Percentiles rank a stretch among this genome's conserved stretches.
These are phyloP conservation scores for Ahaetulla prasina DNA, from an alignment of 2,113 vertebrate genomes.

Conservation along the genomic window DNA sequence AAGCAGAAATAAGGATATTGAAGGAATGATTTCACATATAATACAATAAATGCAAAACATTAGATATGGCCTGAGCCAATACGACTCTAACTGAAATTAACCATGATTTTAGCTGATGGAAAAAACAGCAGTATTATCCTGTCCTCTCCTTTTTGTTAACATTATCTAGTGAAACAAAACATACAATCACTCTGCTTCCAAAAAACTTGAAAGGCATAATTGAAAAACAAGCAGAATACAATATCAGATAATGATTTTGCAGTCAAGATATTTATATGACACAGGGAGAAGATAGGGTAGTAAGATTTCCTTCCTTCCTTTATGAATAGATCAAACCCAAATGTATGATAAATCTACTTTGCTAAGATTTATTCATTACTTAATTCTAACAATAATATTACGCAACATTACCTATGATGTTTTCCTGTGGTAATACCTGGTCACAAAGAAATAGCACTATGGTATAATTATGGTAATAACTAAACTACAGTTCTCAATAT, in stretches of 20 bases:
- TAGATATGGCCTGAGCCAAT: not conserved
- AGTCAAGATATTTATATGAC: not conserved
- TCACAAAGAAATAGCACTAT: not conserved
- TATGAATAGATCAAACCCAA: not conserved
- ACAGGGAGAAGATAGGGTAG: not conserved
- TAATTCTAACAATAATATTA: not conserved
- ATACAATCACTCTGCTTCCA: not conserved
- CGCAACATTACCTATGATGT: not conserved
- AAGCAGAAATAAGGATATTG: not conserved
- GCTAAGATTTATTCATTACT: not conserved
- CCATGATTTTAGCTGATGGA: not conserved
- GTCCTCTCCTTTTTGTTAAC: not conserved
- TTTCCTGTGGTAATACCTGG: not conserved
- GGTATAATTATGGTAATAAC: not conserved
- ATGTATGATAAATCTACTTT: not conserved
- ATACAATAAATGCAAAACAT: not conserved
- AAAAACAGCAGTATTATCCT: not conserved
- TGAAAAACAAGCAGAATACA: not conserved
- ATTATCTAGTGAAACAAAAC: not conserved
- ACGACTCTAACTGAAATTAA: not conserved
- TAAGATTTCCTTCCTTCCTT: not conserved
- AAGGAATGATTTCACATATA: not conserved
- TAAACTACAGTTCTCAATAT: not conserved
- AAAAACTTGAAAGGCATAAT: not conserved
- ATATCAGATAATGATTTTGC: not conserved